Conservation (phyloP, 2,113 vertebrate genomes). For the Megaleporinus macrocephalus region DNA sequence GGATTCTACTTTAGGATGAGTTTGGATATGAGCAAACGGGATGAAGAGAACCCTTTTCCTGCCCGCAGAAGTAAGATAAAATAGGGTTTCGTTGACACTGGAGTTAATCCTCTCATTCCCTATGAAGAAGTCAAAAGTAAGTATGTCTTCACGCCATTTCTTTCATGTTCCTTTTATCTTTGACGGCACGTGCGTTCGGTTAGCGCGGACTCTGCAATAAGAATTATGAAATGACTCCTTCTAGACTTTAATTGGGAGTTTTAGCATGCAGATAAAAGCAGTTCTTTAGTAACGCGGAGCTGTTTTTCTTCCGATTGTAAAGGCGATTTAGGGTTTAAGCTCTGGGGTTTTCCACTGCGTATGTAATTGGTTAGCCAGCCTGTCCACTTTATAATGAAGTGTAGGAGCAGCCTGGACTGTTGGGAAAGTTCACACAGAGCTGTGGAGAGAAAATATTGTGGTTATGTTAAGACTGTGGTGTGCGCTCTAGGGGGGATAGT, state of each 20-base stretch:
- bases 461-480: neutral
- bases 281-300: neutral
- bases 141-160: slow-evolving; percentile 45
- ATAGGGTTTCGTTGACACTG: slow-evolving; percentile 80
- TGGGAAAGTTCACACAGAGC: neutral
- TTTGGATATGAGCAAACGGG: slow-evolving; percentile 82
- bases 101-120: slow-evolving; percentile 83
- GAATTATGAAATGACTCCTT: no score
- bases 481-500: neutral
- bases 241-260: no score
- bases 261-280: neutral
- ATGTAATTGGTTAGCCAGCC: no score
- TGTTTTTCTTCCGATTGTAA: neutral
- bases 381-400: neutral
- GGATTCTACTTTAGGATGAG: slow-evolving; percentile 71
- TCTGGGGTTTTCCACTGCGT: neutral
- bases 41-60: slow-evolving; percentile 81
- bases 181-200: neutral
- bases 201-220: neutral
- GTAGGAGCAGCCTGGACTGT: no score
- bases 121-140: slow-evolving; percentile 88
- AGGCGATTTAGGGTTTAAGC: neutral
- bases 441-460: no score
- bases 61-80: slow-evolving; percentile 83
- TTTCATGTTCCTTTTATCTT: neutral